Evolutionary conservation across 2,888 invertebrate species (phyloP), one percentile per base, ranked within the genome.

Genomic region (Linnaemya vulpina): DNA sequence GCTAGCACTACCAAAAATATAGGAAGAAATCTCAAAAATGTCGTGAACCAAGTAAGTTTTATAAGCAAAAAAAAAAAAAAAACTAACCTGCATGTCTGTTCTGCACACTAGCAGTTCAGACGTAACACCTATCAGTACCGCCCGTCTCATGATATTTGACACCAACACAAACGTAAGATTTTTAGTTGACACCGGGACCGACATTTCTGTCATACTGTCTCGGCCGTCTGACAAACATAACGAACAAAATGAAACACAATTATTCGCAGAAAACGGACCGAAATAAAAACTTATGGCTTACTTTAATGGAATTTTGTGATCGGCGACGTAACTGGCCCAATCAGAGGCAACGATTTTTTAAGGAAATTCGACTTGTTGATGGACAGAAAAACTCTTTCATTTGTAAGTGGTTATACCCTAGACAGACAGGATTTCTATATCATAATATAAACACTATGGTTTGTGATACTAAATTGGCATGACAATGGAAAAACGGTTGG

Each of bases 191-290:
- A 68, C 38, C 20, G 70, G 55, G 8, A 53, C 51, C 51, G 68
- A 68, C 20, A 17, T 68, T 30, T 68, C 67, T 11, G 67, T 51
- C 51, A 1, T 55, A 25, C 70, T 25, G 22, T 43, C 70, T 15
- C 53, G 55, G 9, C 13, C 55, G 22, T 38, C 43, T 0, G 70
- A 70, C 1, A 70, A 43, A 58, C 2, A 7, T 5, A 58, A n/a
- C 11, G 2, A 25, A 58, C 1, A n/a, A 8, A 55, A 55, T n/a
- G 8, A 10, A 10, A 74, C 51, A 8, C 30, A 49, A 22, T 40
- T 51, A 7, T 78, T 49, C 13, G 60, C 78, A n/a, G 68, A 70
- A 1, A 79, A 79, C 40, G 73, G 65, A 35, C 15, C 65, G 3
- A 9, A 20, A 53, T 65, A 46, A 63, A 65, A 65, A 65, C 71